Evolutionary conservation across 2,888 invertebrate genomes (phyloP).

Genomic region (Nasonia oneida): DNA sequence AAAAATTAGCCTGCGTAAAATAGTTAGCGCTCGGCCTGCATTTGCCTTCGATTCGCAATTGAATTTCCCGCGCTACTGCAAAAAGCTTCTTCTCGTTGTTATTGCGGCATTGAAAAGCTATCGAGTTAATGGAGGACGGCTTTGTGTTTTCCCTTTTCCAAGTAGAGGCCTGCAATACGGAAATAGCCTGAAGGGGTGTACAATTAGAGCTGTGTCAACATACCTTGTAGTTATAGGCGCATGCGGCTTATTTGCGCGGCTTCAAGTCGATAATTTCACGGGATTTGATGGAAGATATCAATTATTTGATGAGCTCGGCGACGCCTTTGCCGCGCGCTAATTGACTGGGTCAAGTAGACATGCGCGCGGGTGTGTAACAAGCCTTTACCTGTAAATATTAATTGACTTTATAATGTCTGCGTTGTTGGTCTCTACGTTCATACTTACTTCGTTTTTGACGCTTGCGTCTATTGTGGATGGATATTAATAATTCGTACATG

Average conservation of each 20-base stretch:
- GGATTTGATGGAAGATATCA: constrained; percentile 20
- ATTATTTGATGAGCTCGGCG: constrained; percentile 5
- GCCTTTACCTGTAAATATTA: not conserved
- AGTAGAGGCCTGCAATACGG: not conserved
- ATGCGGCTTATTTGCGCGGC: not conserved
- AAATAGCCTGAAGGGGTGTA: not conserved
- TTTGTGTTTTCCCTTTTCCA: not conserved
- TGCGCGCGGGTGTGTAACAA: not conserved
- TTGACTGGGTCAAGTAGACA: not conserved
- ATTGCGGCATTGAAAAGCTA: not conserved
- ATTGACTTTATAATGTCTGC: not conserved
- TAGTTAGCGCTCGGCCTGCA: not conserved
- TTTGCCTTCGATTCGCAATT: not conserved
- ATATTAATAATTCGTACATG: not conserved
- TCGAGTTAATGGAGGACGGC: not conserved
- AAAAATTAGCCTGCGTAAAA: constrained; percentile 1
- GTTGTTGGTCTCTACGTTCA: not conserved
- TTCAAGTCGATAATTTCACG: constrained; percentile 5
- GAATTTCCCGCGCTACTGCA: not conserved
- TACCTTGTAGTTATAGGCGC: not conserved
- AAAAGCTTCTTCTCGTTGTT: not conserved
- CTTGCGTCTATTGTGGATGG: not conserved
- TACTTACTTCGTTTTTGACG: not conserved
- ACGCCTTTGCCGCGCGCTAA: not conserved
- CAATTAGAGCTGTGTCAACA: not conserved